These are phyloP conservation scores for Spea multiplicata DNA, from an alignment of 2,113 vertebrate species.

Conservation along the genomic window DNA sequence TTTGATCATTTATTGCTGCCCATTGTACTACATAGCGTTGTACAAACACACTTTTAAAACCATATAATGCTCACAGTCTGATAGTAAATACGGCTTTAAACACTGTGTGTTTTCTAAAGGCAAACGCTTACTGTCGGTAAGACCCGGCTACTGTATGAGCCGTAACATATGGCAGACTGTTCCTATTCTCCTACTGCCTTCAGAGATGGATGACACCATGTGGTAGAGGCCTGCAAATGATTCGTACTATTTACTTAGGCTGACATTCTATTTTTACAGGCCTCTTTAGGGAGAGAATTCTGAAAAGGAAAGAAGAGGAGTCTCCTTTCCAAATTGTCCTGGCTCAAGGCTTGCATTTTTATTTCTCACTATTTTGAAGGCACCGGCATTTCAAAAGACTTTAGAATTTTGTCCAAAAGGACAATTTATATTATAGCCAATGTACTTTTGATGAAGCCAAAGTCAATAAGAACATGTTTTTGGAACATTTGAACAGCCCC, in stretches of 20 bases:
- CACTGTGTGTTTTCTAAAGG: too few relatives aligned
- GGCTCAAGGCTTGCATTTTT: constrained; percentile 16
- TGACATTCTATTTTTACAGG: not conserved
- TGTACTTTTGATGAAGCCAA: constrained; percentile 22
- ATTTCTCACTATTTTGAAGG: constrained; percentile 28
- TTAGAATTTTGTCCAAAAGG: constrained; percentile 12
- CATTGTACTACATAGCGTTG: too few relatives aligned
- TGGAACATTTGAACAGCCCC: not conserved
- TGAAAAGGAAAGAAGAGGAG: constrained; percentile 15
- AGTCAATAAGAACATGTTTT: constrained; percentile 11
- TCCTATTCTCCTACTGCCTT: not conserved
- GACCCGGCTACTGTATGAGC: too few relatives aligned
- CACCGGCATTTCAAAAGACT: not conserved
- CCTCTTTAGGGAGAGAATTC: constrained; percentile 9
- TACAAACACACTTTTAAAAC: too few relatives aligned
- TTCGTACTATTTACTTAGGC: not conserved
- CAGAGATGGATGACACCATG: not conserved
- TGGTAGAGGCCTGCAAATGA: not conserved
- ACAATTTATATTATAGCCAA: constrained; percentile 11
- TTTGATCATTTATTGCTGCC: too few relatives aligned
- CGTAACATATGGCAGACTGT: too few relatives aligned
- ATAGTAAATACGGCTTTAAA: too few relatives aligned
- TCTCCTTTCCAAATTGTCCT: constrained; percentile 7
- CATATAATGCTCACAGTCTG: too few relatives aligned
- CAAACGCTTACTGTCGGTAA: too few relatives aligned